phyloP scores from a whole-genome alignment of 2,797 vertebrate species.

The Scarus forsteni region DNA sequence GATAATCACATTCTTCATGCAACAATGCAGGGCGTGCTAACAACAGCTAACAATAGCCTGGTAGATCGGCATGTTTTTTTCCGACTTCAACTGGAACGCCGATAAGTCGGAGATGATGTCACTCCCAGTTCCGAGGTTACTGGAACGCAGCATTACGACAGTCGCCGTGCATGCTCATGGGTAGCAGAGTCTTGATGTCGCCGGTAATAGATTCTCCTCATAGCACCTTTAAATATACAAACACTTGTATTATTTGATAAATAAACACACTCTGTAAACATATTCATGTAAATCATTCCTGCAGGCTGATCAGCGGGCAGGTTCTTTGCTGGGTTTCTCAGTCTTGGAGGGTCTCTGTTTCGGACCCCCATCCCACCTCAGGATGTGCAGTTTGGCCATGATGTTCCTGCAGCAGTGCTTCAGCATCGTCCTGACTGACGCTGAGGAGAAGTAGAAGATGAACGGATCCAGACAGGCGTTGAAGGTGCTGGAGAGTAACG shows the following conservation, averaged over 20 bases:
- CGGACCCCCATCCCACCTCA: conserved; percentile 44
- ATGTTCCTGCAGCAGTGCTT: conserved; percentile 71
- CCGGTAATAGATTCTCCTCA: too few relatives aligned
- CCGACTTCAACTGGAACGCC: too few relatives aligned
- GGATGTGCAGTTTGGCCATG: conserved; percentile 59
- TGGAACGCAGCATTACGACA: too few relatives aligned
- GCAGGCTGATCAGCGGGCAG: conserved; percentile 2
- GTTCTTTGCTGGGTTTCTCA: conserved; percentile 37
- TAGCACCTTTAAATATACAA: not conserved
- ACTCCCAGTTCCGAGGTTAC: too few relatives aligned
- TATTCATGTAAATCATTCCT: not conserved
- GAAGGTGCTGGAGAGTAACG: conserved; percentile 87
- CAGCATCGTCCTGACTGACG: conserved; percentile 82
- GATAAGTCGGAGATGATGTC: too few relatives aligned
- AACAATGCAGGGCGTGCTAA: too few relatives aligned
- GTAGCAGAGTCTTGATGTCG: too few relatives aligned
- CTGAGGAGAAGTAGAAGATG: conserved; percentile 92
- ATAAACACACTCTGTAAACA: not conserved
- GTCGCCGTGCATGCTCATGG: too few relatives aligned
- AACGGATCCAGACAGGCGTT: conserved; percentile 92
- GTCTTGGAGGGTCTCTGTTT: conserved; percentile 17
- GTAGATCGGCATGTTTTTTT: too few relatives aligned
- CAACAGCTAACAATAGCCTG: too few relatives aligned
- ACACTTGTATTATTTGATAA: conserved; percentile 4
- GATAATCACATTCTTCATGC: too few relatives aligned